Evolutionary conservation across 2,797 vertebrate species (phyloP).

Genomic region (Loris lydekkerianus): DNA sequence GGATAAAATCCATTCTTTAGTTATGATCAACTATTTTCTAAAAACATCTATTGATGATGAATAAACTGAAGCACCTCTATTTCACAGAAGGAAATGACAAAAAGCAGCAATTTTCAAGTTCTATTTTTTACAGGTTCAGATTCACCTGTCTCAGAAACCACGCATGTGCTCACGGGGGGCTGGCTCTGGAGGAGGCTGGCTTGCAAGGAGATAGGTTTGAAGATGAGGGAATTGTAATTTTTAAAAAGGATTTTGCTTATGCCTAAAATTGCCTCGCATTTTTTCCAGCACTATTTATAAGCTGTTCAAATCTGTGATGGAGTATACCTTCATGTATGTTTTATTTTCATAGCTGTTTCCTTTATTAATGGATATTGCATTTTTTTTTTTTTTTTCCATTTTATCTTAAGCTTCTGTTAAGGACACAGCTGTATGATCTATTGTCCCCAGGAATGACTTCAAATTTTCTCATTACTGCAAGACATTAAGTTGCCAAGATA

Average conservation of each 20-base stretch:
- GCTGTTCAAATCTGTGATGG: conserved; percentile 64
- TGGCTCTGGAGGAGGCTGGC: not conserved
- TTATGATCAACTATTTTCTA: not conserved
- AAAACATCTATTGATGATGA: not conserved
- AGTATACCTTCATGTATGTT: conserved; percentile 65
- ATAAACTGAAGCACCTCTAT: not conserved
- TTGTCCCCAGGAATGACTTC: conserved; percentile 84
- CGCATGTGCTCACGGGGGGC: not conserved
- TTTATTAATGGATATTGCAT: conserved; percentile 70
- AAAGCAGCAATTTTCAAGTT: not conserved
- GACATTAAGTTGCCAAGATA: conserved; percentile 86
- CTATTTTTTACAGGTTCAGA: not conserved
- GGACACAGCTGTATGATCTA: conserved; percentile 82
- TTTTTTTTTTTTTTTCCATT: conserved; percentile 49
- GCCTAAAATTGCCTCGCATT: conserved; percentile 45
- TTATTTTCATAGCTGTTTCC: conserved; percentile 82
- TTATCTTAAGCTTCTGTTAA: conserved; percentile 79
- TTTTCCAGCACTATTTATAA: conserved; percentile 69
- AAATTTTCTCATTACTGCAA: conserved; percentile 88
- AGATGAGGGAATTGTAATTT: conserved; percentile 30
- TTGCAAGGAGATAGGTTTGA: not conserved
- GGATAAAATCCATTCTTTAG: not conserved
- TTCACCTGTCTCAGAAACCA: not conserved
- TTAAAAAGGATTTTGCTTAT: conserved; percentile 34
- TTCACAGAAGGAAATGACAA: not conserved